Evolutionary conservation across 2,888 invertebrate species (phyloP).

Genomic region (Nomada fucata): DNA sequence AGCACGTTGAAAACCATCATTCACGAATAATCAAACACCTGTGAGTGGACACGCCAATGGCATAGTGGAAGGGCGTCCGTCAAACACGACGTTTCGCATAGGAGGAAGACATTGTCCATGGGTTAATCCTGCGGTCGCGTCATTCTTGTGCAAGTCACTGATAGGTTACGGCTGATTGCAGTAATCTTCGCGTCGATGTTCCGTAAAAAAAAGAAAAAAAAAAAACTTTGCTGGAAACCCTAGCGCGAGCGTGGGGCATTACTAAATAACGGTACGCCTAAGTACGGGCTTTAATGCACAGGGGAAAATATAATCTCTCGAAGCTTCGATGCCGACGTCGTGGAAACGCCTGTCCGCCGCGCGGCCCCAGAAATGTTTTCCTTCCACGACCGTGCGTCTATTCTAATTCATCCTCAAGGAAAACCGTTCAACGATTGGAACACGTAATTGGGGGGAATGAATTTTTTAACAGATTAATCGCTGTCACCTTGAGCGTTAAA

Average conservation of each 20-base stretch:
- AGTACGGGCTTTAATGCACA: slow-evolving; percentile 68
- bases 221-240: slow-evolving; percentile 57
- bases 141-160: slow-evolving; percentile 69
- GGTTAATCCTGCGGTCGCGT: slow-evolving; percentile 66
- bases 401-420: not conserved
- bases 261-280: slow-evolving; percentile 72
- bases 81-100: slow-evolving; percentile 48
- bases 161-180: slow-evolving; percentile 72
- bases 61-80: slow-evolving; percentile 24
- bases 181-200: slow-evolving; percentile 71
- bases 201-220: slow-evolving; percentile 58
- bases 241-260: slow-evolving; percentile 65
- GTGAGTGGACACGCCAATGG: slow-evolving; percentile 12
- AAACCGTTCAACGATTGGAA: not conserved
- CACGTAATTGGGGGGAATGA: not conserved
- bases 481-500: slow-evolving; percentile 22
- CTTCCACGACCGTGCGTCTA: not conserved
- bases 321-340: slow-evolving; percentile 41
- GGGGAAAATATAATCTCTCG: slow-evolving; percentile 65
- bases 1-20: slow-evolving; percentile 39
- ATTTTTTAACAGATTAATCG: not conserved
- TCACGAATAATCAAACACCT: slow-evolving; percentile 49
- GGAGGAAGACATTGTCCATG: slow-evolving; percentile 62
- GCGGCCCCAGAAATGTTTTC: slow-evolving; percentile 49
- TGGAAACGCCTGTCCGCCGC: slow-evolving; percentile 35